Conservation (phyloP, 2,113 vertebrate genomes). For the Penelope pileata region DNA sequence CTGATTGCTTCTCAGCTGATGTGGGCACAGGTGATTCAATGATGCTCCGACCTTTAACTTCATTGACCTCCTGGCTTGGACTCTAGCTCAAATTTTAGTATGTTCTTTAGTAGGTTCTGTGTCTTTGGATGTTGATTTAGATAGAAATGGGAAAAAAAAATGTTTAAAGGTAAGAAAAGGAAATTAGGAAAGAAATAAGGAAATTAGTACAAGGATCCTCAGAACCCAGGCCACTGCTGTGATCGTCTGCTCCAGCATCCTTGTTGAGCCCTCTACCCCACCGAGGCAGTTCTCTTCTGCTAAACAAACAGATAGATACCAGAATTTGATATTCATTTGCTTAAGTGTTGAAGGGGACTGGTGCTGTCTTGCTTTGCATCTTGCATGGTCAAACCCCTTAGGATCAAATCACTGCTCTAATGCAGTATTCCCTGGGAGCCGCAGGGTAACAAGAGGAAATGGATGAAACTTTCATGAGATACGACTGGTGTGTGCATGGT, state of each 20-base stretch:
- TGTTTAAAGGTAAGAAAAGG: background rate
- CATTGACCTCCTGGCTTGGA: background rate
- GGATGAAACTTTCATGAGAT: background rate
- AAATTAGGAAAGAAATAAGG: too few species aligned
- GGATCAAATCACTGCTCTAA: background rate
- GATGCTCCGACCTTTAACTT: background rate
- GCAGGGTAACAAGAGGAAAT: background rate
- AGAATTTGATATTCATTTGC: background rate
- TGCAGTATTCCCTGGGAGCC: background rate
- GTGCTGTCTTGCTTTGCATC: background rate
- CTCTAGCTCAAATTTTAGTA: background rate
- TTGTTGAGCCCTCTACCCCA: background rate
- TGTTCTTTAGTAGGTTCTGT: background rate
- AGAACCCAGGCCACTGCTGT: background rate
- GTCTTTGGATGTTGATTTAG: background rate
- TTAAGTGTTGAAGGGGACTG: background rate
- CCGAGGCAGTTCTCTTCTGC: background rate
- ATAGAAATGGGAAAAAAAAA: rapidly evolving
- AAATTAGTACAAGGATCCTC: background rate
- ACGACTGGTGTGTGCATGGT: background rate
- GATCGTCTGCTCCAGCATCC: background rate
- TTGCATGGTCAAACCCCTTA: background rate
- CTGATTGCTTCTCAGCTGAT: rapidly evolving
- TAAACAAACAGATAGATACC: background rate
- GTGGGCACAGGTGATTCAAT: background rate